Evolutionary conservation across 2,888 invertebrate genomes (phyloP), one percentile per base, ranked within the genome.

Genomic region (Eurytoma californica): DNA sequence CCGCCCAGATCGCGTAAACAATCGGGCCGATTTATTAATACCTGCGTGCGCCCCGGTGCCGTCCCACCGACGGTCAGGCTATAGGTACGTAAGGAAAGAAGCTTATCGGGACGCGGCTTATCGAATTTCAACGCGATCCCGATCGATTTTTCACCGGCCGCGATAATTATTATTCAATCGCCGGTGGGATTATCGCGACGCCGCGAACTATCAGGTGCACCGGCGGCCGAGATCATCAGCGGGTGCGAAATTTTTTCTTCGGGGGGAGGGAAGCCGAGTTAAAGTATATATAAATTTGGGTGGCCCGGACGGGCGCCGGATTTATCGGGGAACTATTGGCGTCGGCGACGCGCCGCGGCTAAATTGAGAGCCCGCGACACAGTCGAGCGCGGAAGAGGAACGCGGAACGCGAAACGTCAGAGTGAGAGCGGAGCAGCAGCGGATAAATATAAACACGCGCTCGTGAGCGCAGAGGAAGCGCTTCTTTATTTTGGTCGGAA

Each of bases 341-440:
- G 7, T 28, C 20, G 39, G 28, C 58, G 65, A 49, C n/a, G 51
- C 70, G 61, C 51, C 66, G 76, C 49, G 73, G 79, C 82, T 82
- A 83, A 82, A 81, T 81, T 78, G 81, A 82, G 80, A 80, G 75
- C 72, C 77, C 69, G 74, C 77, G 81, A 77, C 78, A 72, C 75
- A 66, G 57, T 0, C 28, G 65, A 51, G 72, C 61, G 68, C 68
- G 81, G 79, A 76, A 72, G 65, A 76, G 76, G 72, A 78, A 78
- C 78, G 78, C 72, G 78, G 77, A 80, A 80, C 80, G 74, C 63
- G 63, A 74, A 77, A 69, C 72, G 74, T 65, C 72, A 73, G 63
- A 30, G 55, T 12, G 65, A 18, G 63, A 3, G 58, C 63, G 60
- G 53, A 39, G 39, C 39, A 39, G 39, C 39, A 39, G 39, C 39